Conservation (phyloP, 2,113 vertebrate genomes). For the Microtus montanus region DNA sequence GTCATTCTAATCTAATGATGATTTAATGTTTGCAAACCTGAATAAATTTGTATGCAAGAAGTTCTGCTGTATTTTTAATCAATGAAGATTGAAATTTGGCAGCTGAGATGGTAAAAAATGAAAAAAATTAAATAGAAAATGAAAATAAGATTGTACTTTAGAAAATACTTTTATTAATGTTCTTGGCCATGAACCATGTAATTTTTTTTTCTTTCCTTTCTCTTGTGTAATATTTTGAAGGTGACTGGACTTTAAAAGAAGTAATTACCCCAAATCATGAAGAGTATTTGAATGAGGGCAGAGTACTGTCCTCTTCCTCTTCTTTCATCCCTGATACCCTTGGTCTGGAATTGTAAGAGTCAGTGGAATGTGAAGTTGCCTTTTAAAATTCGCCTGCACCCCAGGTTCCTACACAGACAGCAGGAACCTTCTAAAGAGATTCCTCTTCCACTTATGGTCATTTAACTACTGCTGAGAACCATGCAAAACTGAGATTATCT, state of each 20-base stretch:
- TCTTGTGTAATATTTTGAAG: slow-evolving; percentile 50
- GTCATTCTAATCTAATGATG: slow-evolving; percentile 79
- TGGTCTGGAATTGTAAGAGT: background rate
- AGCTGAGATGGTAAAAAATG: slow-evolving; percentile 71
- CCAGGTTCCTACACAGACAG: background rate
- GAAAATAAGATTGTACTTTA: slow-evolving; percentile 67
- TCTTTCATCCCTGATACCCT: background rate
- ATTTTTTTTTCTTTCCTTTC: slow-evolving; percentile 61
- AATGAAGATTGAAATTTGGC: slow-evolving; percentile 76
- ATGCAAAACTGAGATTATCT: background rate
- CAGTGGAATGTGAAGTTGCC: background rate
- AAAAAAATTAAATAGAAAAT: slow-evolving; percentile 69
- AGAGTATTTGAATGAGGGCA: slow-evolving; percentile 54
- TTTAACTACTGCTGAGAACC: background rate
- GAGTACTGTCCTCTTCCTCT: background rate
- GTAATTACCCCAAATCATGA: slow-evolving; percentile 47
- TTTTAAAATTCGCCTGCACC: background rate
- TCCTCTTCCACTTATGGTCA: slow-evolving; percentile 2
- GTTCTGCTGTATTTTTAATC: slow-evolving; percentile 68
- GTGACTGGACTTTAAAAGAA: slow-evolving; percentile 57
- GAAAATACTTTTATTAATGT: slow-evolving; percentile 59
- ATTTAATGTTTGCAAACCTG: slow-evolving; percentile 80
- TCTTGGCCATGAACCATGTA: slow-evolving; percentile 1
- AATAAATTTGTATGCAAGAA: slow-evolving; percentile 69
- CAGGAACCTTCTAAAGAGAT: background rate